Conservation (phyloP, 1,140 invertebrate species). For the Drosophila tristis region DNA sequence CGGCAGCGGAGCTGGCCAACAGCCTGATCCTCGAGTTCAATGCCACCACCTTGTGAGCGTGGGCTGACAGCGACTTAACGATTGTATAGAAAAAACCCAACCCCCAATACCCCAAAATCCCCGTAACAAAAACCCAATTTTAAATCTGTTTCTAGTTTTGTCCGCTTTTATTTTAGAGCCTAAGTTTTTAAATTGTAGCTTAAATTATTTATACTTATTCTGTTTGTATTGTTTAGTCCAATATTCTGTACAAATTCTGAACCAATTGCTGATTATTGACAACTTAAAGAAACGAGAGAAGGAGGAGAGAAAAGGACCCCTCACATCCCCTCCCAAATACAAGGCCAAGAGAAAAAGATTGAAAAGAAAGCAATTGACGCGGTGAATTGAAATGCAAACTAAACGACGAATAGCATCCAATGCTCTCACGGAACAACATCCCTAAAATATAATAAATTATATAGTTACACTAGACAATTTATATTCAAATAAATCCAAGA, state of each 20-base stretch:
- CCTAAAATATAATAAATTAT: constrained; percentile 65
- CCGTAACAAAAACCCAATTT: constrained; percentile 1
- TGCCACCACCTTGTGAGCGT: constrained; percentile 71
- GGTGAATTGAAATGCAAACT: constrained; percentile 60
- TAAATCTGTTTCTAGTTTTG: constrained; percentile 42
- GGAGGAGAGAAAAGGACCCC: constrained; percentile 4
- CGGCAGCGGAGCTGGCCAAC: constrained; percentile 46
- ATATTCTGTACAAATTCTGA: constrained; percentile 69
- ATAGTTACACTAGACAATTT: constrained; percentile 74
- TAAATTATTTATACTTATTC: constrained; percentile 66
- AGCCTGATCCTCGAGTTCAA: constrained; percentile 81
- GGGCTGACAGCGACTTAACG: constrained; percentile 32
- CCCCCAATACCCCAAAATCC: constrained; percentile 7
- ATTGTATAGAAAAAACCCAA: constrained; percentile 57
- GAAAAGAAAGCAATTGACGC: constrained; percentile 64
- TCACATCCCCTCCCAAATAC: too few species aligned
- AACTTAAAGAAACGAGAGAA: constrained; percentile 24
- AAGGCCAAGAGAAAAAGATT: constrained; percentile 2
- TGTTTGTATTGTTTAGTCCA: constrained; percentile 74
- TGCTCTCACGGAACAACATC: constrained; percentile 65
- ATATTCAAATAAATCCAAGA: constrained; percentile 53
- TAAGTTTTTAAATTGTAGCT: constrained; percentile 66
- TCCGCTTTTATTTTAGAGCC: constrained; percentile 54
- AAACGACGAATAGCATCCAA: constrained; percentile 80
- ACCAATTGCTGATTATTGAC: constrained; percentile 9